These are phyloP conservation scores for Melipona beecheii DNA, from an alignment of 2,888 invertebrate genomes.

Conservation along the genomic window DNA sequence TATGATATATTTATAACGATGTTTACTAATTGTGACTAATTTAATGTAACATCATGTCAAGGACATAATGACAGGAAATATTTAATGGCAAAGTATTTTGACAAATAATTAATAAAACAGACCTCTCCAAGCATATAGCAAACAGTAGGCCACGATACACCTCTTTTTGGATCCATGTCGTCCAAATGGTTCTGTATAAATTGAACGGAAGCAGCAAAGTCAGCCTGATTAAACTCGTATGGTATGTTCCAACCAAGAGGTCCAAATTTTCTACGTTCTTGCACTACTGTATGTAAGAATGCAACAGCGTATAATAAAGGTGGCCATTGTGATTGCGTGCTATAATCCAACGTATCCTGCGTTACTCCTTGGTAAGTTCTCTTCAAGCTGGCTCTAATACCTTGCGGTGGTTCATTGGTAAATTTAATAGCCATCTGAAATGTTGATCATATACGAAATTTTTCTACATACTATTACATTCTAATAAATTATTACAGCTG, in stretches of 20 bases:
- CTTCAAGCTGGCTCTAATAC: conserved; percentile 96
- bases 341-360: conserved; percentile 96
- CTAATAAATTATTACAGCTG: background rate
- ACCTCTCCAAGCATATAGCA: conserved; percentile 99
- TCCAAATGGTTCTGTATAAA: conserved; percentile 98
- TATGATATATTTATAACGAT: background rate
- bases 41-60: background rate
- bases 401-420: conserved; percentile 98
- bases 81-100: background rate
- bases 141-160: conserved; percentile 98
- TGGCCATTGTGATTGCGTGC: conserved; percentile 96
- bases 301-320: conserved; percentile 96
- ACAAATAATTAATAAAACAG: background rate
- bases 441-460: background rate
- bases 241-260: conserved; percentile 98
- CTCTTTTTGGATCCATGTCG: conserved; percentile 98
- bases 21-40: background rate
- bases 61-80: background rate
- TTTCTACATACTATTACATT: background rate
- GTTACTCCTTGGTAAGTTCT: conserved; percentile 95
- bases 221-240: conserved; percentile 98
- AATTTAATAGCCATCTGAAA: conserved; percentile 97
- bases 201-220: conserved; percentile 97
- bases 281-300: conserved; percentile 97
- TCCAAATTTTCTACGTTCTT: conserved; percentile 97